These are phyloP conservation scores for Saiga tatarica DNA, from an alignment of 2,113 vertebrate genomes.

Conservation along the genomic window DNA sequence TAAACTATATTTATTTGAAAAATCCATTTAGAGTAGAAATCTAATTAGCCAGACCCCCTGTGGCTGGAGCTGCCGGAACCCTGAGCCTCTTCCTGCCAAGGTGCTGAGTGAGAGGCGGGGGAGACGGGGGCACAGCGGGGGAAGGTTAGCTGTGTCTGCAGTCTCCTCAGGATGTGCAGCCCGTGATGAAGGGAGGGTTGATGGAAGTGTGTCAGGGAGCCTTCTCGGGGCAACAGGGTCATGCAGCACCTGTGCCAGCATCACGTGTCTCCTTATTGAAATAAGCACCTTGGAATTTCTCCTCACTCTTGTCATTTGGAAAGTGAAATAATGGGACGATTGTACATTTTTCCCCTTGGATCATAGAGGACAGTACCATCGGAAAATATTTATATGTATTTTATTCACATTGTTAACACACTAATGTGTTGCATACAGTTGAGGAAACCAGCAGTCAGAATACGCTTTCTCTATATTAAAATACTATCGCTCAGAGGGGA, in stretches of 20 bases:
- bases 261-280: not conserved
- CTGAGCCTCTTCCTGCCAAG: not conserved
- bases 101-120: conserved; percentile 17
- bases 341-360: not conserved
- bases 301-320: not conserved
- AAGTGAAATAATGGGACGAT: not conserved
- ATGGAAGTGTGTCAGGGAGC: not conserved
- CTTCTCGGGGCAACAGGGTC: not conserved
- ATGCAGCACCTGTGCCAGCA: not conserved
- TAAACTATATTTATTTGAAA: conserved; percentile 14
- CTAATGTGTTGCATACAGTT: not conserved
- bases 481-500: not conserved
- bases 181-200: not conserved
- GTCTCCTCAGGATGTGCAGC: not conserved
- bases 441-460: not conserved
- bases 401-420: not conserved
- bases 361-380: not conserved
- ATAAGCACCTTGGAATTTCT: not conserved
- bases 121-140: conserved; percentile 39
- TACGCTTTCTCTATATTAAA: not conserved
- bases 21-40: conserved; percentile 20
- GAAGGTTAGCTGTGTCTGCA: not conserved
- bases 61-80: not conserved
- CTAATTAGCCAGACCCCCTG: conserved; percentile 26
- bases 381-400: not conserved